Percentiles rank a stretch among this genome's conserved stretches.
Conservation (phyloP, 1,140 invertebrate species). For the Neodiprion lecontei region DNA sequence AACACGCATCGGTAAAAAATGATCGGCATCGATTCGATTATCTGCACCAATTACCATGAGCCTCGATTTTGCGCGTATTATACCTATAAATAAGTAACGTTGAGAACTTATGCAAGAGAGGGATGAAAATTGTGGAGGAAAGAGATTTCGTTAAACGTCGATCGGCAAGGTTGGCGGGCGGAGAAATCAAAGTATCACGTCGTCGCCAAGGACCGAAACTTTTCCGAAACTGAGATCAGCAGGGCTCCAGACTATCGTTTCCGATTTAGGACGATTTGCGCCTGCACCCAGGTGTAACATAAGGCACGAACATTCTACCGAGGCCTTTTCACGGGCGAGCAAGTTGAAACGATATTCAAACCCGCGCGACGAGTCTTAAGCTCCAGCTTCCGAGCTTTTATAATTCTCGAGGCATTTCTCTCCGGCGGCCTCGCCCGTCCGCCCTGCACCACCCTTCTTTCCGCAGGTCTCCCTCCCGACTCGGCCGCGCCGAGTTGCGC, state of each 20-base stretch:
- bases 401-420: conserved; percentile 15
- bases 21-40: neutral
- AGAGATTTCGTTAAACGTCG: neutral
- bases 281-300: neutral
- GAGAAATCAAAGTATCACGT: neutral
- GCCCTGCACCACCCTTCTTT: neutral
- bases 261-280: neutral
- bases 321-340: neutral
- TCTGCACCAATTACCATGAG: neutral
- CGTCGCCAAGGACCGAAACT: neutral
- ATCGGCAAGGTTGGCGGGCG: neutral
- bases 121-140: conserved; percentile 1
- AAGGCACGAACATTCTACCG: neutral
- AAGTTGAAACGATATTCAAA: neutral
- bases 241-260: neutral
- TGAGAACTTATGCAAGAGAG: conserved; percentile 11
- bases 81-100: no score
- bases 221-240: neutral
- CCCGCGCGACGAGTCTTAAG: neutral
- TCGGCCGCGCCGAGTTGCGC: conserved; percentile 39
- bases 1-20: neutral
- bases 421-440: neutral
- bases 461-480: conserved; percentile 10
- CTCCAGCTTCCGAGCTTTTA: conserved; percentile 6
- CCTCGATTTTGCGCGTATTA: neutral